A percentile compares a stretch with the other conserved stretches of the same genome.
Conservation (phyloP, 2,113 vertebrate species). For the Leptobrachium leishanense region DNA sequence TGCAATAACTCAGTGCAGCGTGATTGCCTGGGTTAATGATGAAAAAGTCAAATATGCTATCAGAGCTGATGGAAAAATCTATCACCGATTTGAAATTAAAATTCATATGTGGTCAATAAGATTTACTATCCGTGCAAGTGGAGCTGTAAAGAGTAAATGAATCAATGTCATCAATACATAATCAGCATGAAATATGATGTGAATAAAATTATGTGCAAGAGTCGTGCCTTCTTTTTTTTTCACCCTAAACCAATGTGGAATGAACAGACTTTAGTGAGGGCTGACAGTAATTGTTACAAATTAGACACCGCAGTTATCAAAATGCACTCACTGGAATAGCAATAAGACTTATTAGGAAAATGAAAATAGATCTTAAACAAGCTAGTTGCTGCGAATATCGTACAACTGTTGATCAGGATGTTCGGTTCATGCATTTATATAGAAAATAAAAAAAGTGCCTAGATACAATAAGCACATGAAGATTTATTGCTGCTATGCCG, state of each 20-base stretch:
- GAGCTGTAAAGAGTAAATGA: constrained; percentile 86
- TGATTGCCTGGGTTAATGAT: constrained; percentile 81
- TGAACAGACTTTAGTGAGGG: constrained; percentile 81
- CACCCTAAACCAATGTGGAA: constrained; percentile 73
- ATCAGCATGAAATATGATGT: constrained; percentile 91
- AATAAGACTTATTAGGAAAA: constrained; percentile 79
- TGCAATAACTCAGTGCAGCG: constrained; percentile 84
- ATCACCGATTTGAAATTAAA: constrained; percentile 93
- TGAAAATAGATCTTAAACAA: constrained; percentile 80
- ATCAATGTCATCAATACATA: constrained; percentile 93
- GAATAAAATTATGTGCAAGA: constrained; percentile 85
- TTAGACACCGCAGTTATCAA: constrained; percentile 82
- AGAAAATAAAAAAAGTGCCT: neutral
- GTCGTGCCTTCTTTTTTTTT: constrained; percentile 77
- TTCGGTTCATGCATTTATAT: constrained; percentile 29
- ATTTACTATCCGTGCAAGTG: constrained; percentile 91
- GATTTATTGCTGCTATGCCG: neutral
- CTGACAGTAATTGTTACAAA: constrained; percentile 92
- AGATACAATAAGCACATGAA: neutral
- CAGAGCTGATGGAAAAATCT: constrained; percentile 92
- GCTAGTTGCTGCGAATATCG: constrained; percentile 60
- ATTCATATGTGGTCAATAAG: constrained; percentile 93
- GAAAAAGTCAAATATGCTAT: constrained; percentile 87
- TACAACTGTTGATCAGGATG: constrained; percentile 72
- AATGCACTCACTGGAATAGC: constrained; percentile 82